Evolutionary conservation across 1,140 invertebrate genomes (phyloP).

Genomic region (Rhagoletis zephyria): DNA sequence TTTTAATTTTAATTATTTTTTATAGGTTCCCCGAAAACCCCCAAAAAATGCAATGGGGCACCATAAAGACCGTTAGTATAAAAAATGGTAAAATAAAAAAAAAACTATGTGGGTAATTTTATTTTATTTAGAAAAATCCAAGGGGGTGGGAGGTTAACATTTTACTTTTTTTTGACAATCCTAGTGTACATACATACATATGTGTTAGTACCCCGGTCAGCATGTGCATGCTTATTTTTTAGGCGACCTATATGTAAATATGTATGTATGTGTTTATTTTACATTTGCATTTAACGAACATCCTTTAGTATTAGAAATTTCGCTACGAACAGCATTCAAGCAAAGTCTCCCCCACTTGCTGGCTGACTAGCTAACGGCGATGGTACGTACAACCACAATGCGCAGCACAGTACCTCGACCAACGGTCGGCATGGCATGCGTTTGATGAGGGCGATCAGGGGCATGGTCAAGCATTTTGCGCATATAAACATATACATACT

Average conservation of each 20-base stretch:
- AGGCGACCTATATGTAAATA: conserved; percentile 50
- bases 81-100: too few species aligned
- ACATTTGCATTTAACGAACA: conserved; percentile 73
- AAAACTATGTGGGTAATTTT: neutral
- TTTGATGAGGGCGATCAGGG: neutral
- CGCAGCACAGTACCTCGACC: neutral
- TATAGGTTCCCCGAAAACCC: too few species aligned
- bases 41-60: too few species aligned
- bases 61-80: too few species aligned
- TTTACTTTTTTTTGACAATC: too few species aligned
- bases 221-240: conserved; percentile 49
- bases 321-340: conserved; percentile 18
- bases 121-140: too few species aligned
- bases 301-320: conserved; percentile 70
- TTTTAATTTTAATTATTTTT: too few species aligned
- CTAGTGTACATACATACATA: neutral
- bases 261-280: conserved; percentile 27
- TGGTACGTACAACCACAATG: conserved; percentile 18
- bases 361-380: neutral
- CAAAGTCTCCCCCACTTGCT: neutral
- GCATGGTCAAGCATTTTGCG: neutral
- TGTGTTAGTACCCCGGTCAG: too few species aligned
- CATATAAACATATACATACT: conserved; percentile 26
- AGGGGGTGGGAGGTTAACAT: too few species aligned
- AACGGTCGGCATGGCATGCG: neutral